Conservation (phyloP, 2,797 vertebrate genomes). For the Microcaecilia unicolor region DNA sequence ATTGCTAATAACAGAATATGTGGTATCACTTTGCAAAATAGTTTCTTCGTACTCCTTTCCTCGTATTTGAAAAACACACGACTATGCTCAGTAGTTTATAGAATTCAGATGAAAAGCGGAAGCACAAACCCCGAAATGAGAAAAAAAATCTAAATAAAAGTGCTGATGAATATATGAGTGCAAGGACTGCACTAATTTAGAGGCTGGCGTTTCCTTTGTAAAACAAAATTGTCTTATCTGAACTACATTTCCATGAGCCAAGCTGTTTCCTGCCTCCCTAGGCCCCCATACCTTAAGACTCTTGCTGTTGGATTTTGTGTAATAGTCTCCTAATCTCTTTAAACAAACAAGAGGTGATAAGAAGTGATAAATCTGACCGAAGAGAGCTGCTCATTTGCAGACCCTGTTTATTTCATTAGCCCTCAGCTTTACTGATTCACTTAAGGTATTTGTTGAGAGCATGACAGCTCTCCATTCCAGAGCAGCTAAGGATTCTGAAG, state of each 20-base stretch:
- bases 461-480: conserved; percentile 21
- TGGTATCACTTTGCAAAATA: too few relatives aligned
- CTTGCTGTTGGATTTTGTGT: conserved; percentile 11
- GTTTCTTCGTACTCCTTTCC: too few relatives aligned
- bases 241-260: neutral
- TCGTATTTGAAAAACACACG: too few relatives aligned
- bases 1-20: too few relatives aligned
- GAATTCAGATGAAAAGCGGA: too few relatives aligned
- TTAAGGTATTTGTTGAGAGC: conserved; percentile 6
- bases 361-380: conserved; percentile 16
- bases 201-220: too few relatives aligned
- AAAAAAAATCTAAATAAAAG: too few relatives aligned
- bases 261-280: neutral
- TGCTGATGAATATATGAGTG: too few relatives aligned
- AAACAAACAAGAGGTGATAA: conserved; percentile 18
- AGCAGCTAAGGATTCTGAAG: conserved; percentile 23
- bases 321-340: conserved; percentile 14
- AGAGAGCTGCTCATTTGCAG: conserved; percentile 12
- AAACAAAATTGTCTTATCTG: conserved; percentile 1
- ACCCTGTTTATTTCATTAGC: neutral
- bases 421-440: conserved; percentile 16
- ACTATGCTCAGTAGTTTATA: too few relatives aligned
- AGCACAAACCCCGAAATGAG: too few relatives aligned
- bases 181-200: too few relatives aligned
- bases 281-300: neutral